Conservation (phyloP, 1,140 invertebrate species). For the Bathynomus jamesi region DNA sequence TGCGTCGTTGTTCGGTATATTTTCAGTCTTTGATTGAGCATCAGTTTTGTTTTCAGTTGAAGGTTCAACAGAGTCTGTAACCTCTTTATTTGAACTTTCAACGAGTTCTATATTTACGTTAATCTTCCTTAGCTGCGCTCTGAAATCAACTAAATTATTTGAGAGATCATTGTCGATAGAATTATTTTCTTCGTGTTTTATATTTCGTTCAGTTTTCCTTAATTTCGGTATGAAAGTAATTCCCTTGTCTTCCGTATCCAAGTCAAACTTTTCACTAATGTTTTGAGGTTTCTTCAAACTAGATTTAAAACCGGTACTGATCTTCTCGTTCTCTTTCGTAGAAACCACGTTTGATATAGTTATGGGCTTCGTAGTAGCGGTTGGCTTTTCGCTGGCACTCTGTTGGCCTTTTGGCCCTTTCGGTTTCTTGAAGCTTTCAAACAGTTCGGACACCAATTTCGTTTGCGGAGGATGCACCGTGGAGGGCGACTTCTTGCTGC, state of each 20-base stretch:
- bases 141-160: constrained; percentile 57
- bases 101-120: constrained; percentile 43
- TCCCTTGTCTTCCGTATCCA: constrained; percentile 40
- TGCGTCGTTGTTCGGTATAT: too few species aligned
- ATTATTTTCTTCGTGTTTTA: constrained; percentile 48
- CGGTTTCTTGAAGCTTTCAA: constrained; percentile 42
- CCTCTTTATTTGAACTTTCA: constrained; percentile 6
- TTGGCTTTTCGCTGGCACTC: constrained; percentile 37
- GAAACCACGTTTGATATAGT: too few species aligned
- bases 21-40: not conserved
- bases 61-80: not conserved
- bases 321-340: not conserved
- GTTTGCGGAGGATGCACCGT: constrained; percentile 5
- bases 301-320: constrained; percentile 24
- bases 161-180: constrained; percentile 41
- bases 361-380: constrained; percentile 17
- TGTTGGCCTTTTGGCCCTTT: constrained; percentile 37
- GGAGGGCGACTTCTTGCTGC: not conserved
- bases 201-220: constrained; percentile 44
- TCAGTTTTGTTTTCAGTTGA: not conserved
- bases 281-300: constrained; percentile 32
- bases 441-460: constrained; percentile 48
- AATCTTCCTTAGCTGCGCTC: constrained; percentile 72
- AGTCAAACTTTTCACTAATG: constrained; percentile 25
- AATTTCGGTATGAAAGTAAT: constrained; percentile 50